Conservation (phyloP, 2,113 vertebrate genomes). For the Elephas maximus region DNA sequence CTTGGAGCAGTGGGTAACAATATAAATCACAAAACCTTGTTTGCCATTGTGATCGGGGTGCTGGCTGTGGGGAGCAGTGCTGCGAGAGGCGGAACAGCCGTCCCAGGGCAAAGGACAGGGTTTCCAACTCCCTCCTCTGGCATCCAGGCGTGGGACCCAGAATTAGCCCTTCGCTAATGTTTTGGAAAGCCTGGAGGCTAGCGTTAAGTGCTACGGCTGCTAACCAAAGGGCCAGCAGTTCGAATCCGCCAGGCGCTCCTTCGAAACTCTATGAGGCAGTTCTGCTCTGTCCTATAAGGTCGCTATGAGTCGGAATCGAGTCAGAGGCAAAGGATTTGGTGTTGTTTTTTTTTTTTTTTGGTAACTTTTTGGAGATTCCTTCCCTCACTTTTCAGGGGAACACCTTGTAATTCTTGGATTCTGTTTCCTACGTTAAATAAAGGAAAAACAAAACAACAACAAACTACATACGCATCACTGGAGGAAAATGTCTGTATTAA, state of each 20-base stretch:
- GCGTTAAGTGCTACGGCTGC: no score
- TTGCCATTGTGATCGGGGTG: neutral
- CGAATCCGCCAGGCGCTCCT: no score
- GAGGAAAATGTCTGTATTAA: slow-evolving; percentile 90
- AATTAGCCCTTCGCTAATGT: rapidly evolving
- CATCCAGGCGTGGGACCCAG: rapidly evolving
- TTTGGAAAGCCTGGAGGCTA: neutral
- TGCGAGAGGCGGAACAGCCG: neutral
- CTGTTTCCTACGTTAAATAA: slow-evolving; percentile 70
- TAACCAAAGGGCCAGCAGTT: no score
- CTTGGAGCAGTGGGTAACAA: neutral
- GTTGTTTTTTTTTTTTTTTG: no score
- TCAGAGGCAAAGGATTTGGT: no score
- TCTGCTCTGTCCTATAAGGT: no score
- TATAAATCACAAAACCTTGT: neutral
- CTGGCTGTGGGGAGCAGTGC: neutral
- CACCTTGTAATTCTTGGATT: neutral
- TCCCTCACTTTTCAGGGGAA: neutral
- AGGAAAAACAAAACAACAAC: slow-evolving; percentile 53
- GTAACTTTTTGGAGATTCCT: neutral
- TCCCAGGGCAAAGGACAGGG: neutral
- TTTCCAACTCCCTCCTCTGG: no score
- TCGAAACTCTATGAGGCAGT: no score
- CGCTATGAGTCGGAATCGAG: no score
- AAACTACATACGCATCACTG: slow-evolving; percentile 73